These are phyloP conservation scores for Meandrusa payeni DNA, from an alignment of 2,888 invertebrate genomes.

Conservation along the genomic window DNA sequence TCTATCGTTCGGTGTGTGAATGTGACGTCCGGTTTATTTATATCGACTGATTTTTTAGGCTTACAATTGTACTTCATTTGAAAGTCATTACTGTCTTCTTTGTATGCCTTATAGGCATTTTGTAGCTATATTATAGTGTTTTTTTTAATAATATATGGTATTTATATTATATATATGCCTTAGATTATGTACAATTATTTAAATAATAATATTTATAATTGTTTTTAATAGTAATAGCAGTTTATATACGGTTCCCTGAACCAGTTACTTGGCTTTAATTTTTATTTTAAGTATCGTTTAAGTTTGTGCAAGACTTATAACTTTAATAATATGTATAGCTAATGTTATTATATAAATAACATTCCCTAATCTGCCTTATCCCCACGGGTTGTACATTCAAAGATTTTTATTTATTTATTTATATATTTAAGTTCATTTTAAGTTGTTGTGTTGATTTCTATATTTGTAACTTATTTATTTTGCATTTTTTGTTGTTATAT, in stretches of 20 bases:
- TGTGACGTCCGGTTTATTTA: constrained; percentile 58
- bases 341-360: constrained; percentile 26
- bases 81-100: constrained; percentile 38
- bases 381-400: constrained; percentile 22
- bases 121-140: constrained; percentile 41
- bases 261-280: constrained; percentile 70
- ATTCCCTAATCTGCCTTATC: constrained; percentile 15
- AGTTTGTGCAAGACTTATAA: constrained; percentile 44
- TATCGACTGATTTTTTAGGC: constrained; percentile 46
- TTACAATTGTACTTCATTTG: constrained; percentile 34
- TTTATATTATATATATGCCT: constrained; percentile 34
- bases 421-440: background rate
- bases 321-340: constrained; percentile 25
- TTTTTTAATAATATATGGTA: constrained; percentile 28
- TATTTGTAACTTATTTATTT: background rate
- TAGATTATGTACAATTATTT: constrained; percentile 44
- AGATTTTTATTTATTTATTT: constrained; percentile 6
- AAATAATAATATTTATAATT: constrained; percentile 29
- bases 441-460: constrained; percentile 1
- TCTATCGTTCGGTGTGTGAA: constrained; percentile 47
- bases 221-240: constrained; percentile 30
- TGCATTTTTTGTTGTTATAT: constrained; percentile 1
- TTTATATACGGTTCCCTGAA: constrained; percentile 36
- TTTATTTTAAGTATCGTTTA: constrained; percentile 46
- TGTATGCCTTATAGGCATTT: constrained; percentile 44